A percentile compares a stretch with the other conserved stretches of the same genome.
phyloP scores from a whole-genome alignment of 2,797 vertebrate species.

The Microctenopoma stevenorrisi region DNA sequence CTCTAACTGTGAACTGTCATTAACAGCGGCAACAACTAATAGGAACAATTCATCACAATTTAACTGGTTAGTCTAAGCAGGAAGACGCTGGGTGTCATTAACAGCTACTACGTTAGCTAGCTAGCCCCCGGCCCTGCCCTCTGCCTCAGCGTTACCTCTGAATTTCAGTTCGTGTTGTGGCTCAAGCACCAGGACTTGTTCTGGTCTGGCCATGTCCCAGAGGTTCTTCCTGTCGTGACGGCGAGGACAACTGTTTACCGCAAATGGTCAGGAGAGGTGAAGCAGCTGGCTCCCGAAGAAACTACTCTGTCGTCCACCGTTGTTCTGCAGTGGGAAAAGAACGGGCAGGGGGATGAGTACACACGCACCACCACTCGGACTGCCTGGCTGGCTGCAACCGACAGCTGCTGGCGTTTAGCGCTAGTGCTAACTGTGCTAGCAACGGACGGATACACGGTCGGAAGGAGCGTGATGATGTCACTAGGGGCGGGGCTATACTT shows the following conservation, averaged over 20 bases:
- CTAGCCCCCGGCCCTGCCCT: constrained; percentile 47
- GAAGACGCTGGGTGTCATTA: not conserved
- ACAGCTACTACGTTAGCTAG: constrained; percentile 15
- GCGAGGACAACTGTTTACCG: constrained; percentile 39
- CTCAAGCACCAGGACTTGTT: constrained; percentile 92
- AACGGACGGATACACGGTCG: too few species aligned
- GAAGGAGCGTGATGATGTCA: constrained; percentile 14
- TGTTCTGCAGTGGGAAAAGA: constrained; percentile 16
- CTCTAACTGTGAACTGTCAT: not conserved
- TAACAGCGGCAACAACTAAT: not conserved
- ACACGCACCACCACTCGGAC: constrained; percentile 46
- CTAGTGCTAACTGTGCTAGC: not conserved
- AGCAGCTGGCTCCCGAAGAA: constrained; percentile 42
- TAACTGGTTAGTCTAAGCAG: not conserved
- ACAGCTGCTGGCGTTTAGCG: constrained; percentile 72
- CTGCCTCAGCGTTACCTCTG: constrained; percentile 84
- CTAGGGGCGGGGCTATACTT: not conserved
- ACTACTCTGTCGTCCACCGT: constrained; percentile 38
- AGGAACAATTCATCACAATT: too few species aligned
- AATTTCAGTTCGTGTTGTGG: constrained; percentile 94
- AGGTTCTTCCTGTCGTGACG: constrained; percentile 65
- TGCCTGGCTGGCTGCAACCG: constrained; percentile 65
- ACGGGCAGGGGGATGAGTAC: constrained; percentile 29
- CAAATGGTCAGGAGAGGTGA: constrained; percentile 39
- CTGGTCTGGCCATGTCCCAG: constrained; percentile 91